Evolutionary conservation across 1,140 invertebrate genomes (phyloP).

Genomic region (Drosophila orosa): DNA sequence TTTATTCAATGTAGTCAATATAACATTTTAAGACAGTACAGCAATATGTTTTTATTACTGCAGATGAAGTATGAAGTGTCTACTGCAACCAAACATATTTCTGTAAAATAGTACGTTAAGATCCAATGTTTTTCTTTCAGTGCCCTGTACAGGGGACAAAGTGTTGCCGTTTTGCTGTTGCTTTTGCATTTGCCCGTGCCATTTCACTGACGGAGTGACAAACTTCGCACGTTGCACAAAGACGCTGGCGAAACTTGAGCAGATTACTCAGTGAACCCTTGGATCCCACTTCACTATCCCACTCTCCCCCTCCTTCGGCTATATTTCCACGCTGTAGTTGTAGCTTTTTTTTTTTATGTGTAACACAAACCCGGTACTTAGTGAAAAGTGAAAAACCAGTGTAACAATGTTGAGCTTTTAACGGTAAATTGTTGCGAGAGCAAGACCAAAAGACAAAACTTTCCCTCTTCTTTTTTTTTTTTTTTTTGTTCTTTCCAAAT

Average conservation of each 20-base stretch:
- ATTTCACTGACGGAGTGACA: constrained; percentile 77
- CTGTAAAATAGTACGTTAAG: not conserved
- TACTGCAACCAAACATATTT: fast-evolving
- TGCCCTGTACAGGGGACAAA: constrained; percentile 57
- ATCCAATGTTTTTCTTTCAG: not conserved
- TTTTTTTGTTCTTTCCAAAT: constrained; percentile 53
- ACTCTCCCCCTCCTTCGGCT: constrained; percentile 3
- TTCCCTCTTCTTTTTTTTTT: constrained; percentile 17
- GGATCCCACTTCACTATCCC: not conserved
- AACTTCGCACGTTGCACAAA: constrained; percentile 78
- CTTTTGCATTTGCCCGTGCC: constrained; percentile 31
- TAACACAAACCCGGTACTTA: constrained; percentile 77
- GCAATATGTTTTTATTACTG: too few species aligned
- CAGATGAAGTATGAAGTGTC: not conserved
- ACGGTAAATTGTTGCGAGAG: constrained; percentile 76
- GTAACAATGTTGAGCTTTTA: constrained; percentile 80
- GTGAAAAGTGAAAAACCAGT: constrained; percentile 82
- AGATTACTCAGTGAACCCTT: constrained; percentile 60
- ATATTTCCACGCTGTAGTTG: constrained; percentile 8
- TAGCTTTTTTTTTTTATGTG: constrained; percentile 73
- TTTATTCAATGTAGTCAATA: not conserved
- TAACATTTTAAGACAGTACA: too few species aligned
- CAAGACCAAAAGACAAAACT: constrained; percentile 65
- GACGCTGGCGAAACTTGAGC: constrained; percentile 64
- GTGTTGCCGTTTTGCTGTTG: constrained; percentile 38